Conservation (phyloP, 92 coral and sea anemone species). For the Palythoa caribaeorum region DNA sequence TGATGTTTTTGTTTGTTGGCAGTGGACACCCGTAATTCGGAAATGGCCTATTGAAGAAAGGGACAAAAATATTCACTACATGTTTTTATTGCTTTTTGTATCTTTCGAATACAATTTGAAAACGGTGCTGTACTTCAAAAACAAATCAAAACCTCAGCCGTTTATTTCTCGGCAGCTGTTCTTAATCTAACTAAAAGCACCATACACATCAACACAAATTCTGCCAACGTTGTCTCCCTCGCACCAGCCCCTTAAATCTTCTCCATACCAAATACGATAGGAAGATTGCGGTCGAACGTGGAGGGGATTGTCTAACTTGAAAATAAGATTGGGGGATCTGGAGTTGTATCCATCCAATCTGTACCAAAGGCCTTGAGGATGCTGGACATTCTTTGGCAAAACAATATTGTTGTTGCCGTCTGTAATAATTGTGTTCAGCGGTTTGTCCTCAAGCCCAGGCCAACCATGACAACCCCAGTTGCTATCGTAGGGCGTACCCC, state of each 20-base stretch:
- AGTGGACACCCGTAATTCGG: no score
- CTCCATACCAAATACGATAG: constrained; percentile 4
- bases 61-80: no score
- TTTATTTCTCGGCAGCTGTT: neutral
- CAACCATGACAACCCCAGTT: constrained; percentile 10
- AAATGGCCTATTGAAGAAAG: no score
- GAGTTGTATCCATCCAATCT: constrained; percentile 29
- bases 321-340: constrained; percentile 17
- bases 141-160: neutral
- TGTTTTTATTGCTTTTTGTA: no score
- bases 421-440: constrained; percentile 60
- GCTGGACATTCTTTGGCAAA: constrained; percentile 29
- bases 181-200: neutral
- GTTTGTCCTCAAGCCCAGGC: constrained; percentile 15
- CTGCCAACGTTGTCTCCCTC: neutral
- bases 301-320: neutral
- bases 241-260: neutral
- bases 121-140: neutral
- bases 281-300: constrained; percentile 1
- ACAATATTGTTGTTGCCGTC: constrained; percentile 54
- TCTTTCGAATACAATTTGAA: no score
- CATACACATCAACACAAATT: constrained; percentile 11
- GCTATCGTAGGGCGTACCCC: neutral
- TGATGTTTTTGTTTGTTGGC: no score
- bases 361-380: constrained; percentile 35